phyloP scores from a whole-genome alignment of 2,113 vertebrate genomes.

The Zeus faber region DNA sequence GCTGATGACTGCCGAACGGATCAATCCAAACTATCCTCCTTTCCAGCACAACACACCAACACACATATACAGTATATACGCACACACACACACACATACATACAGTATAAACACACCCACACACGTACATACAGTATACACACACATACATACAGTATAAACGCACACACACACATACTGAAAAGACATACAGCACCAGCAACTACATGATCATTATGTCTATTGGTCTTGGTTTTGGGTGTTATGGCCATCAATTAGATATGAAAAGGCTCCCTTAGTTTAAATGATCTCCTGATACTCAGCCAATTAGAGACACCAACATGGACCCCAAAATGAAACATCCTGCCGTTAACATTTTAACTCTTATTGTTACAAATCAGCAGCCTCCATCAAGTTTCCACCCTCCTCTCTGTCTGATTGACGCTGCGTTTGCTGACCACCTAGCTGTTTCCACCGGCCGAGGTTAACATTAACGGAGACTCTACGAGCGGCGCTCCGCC shows the following conservation, averaged over 20 bases:
- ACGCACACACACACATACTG: background rate
- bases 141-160: background rate
- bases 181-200: background rate
- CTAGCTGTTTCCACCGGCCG: background rate
- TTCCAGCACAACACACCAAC: no score
- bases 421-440: no score
- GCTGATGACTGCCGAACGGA: slow-evolving; percentile 38
- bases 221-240: no score
- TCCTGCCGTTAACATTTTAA: no score
- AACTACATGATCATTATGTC: background rate
- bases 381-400: no score
- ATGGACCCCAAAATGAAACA: no score
- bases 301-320: no score
- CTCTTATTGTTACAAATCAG: no score
- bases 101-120: slow-evolving; percentile 1
- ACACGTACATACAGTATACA: background rate
- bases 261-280: no score
- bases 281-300: no score
- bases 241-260: no score
- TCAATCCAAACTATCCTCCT: slow-evolving; percentile 34
- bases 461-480: slow-evolving; percentile 3
- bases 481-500: slow-evolving; percentile 20
- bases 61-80: background rate
- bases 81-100: slow-evolving; percentile 5
- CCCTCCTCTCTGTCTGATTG: no score